Evolutionary conservation across 2,797 vertebrate genomes (phyloP).

Genomic region (Nannoperca obscura): DNA sequence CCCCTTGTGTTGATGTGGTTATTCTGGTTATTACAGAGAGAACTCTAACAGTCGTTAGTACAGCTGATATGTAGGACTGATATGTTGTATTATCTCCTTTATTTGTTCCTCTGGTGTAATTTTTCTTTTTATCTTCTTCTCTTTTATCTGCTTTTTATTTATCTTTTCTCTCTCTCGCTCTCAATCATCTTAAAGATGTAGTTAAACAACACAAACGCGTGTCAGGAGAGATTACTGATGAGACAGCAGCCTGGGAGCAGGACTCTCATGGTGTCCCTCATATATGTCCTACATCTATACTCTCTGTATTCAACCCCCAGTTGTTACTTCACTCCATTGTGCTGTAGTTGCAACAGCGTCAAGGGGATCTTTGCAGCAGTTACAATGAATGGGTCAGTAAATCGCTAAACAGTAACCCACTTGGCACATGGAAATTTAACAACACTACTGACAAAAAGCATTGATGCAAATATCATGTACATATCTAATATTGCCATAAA

Average conservation of each 20-base stretch:
- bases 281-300: slow-evolving; percentile 58
- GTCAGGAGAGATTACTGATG: slow-evolving; percentile 64
- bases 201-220: slow-evolving; percentile 65
- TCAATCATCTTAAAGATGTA: slow-evolving; percentile 57
- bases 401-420: slow-evolving; percentile 39
- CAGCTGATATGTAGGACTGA: slow-evolving; percentile 72
- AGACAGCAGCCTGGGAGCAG: slow-evolving; percentile 50
- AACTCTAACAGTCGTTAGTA: slow-evolving; percentile 70
- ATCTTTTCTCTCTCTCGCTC: slow-evolving; percentile 47
- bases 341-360: slow-evolving; percentile 41
- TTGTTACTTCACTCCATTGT: slow-evolving; percentile 47
- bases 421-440: slow-evolving; percentile 32
- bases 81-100: slow-evolving; percentile 60
- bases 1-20: slow-evolving; percentile 69
- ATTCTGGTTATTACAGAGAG: slow-evolving; percentile 67
- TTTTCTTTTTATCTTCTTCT: slow-evolving; percentile 63
- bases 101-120: slow-evolving; percentile 59
- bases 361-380: slow-evolving; percentile 27
- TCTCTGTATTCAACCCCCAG: slow-evolving; percentile 35
- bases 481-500: not conserved
- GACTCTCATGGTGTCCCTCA: slow-evolving; percentile 37
- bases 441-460: not conserved
- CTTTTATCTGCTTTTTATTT: slow-evolving; percentile 66
- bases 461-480: not conserved
- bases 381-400: slow-evolving; percentile 54